Evolutionary conservation across 2,888 invertebrate genomes (phyloP), one percentile per base, ranked within the genome.

Genomic region (Eretmocerus hayati): DNA sequence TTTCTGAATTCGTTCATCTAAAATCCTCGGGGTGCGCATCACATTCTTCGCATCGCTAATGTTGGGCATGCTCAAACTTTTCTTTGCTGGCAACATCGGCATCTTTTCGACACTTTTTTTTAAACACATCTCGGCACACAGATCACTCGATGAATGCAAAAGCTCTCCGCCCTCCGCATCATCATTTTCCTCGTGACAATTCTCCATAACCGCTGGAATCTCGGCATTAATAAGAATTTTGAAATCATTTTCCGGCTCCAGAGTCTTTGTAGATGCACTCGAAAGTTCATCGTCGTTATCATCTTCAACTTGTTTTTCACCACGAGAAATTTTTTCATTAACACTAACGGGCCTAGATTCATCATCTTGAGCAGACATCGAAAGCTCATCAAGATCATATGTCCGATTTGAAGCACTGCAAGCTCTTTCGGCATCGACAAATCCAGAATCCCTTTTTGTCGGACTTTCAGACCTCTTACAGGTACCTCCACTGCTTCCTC

Each of bases 41-140:
- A 26, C 11, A 11, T 6, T 26, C 11, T 26, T 11, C 26, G 26
- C 26, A 3, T 46, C 42, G 5, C 15, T 4, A 15, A 52, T 48
- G 22, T 46, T 48, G 8, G 49, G 46, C 49, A 53, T 23, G 21
- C 53, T 53, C 3, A 18, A 33, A 19, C 26, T 49, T 26, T 49
- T 46, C n/a, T 41, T 32, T n/a, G 52, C 39, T 5, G 16, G 31
- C 6, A 8, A 13, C 13, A 39, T 5, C 3, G 41, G n/a, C 9
- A 15, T 44, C n/a, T n/a, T n/a, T n/a, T n/a, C n/a, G n/a, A n/a
- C n/a, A 0, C 44, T 38, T 11, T 5, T 15, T 16, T 30, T 32
- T 5, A 32, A 22, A 13, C 33, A 38, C 16, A 18, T 6, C 3
- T n/a, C 21, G 8, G 26, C 26, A 5, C n/a, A 9, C 5, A 16